A percentile compares a stretch with the other conserved stretches of the same genome.
phyloP scores from a whole-genome alignment of 1,140 invertebrate genomes.

The Drusus annulatus region DNA sequence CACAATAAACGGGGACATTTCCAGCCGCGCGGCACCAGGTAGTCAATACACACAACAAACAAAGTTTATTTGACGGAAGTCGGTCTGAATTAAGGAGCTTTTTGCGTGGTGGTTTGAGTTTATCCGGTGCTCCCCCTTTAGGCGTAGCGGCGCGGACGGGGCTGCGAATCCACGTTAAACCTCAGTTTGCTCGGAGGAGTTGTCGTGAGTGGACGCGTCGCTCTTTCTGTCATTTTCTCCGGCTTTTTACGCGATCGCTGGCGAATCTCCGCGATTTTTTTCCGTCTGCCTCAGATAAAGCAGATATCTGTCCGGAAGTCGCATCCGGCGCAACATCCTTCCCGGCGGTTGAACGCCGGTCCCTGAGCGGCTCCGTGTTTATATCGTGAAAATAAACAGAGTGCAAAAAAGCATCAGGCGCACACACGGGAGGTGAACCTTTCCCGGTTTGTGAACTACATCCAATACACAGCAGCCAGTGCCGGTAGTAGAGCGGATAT shows the following conservation, averaged over 20 bases:
- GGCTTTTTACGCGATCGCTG: slow-evolving; percentile 33
- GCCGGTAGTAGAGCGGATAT: too few relatives aligned
- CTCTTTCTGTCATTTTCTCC: neutral
- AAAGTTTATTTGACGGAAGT: neutral
- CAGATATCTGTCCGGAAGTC: slow-evolving; percentile 34
- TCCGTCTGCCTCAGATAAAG: slow-evolving; percentile 31
- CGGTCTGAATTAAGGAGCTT: neutral
- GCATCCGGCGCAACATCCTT: slow-evolving; percentile 30
- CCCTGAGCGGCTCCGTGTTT: neutral
- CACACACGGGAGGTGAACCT: too few relatives aligned
- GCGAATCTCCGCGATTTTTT: slow-evolving; percentile 28
- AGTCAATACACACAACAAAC: slow-evolving; percentile 2
- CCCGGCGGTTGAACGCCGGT: neutral
- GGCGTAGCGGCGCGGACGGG: slow-evolving; percentile 13
- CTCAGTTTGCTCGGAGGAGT: slow-evolving; percentile 38
- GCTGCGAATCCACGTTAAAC: slow-evolving; percentile 23
- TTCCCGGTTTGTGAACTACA: too few relatives aligned
- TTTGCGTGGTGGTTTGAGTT: neutral
- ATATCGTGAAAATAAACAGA: slow-evolving; percentile 15
- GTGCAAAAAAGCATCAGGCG: neutral
- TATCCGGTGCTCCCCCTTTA: neutral
- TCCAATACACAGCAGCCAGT: too few relatives aligned
- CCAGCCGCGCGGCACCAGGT: neutral
- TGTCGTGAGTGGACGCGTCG: neutral
- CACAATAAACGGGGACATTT: neutral